Percentiles rank a stretch among this genome's conserved stretches.
phyloP scores from a whole-genome alignment of 1,140 invertebrate genomes.

The Propsilocerus akamusi region DNA sequence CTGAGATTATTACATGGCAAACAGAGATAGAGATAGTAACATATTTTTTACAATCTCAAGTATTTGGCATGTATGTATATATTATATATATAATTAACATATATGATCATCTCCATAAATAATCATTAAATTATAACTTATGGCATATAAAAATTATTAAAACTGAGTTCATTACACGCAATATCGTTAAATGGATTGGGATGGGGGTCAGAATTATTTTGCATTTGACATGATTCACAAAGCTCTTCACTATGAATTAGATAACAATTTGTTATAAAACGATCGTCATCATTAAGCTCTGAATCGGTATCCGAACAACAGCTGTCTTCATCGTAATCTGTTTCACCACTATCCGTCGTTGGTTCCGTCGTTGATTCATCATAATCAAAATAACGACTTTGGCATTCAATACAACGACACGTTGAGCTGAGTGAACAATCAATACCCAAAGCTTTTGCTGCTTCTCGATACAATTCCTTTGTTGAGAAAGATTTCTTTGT shows the following conservation, averaged over 20 bases:
- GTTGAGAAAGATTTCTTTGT: conserved; percentile 25
- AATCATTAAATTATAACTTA: no score
- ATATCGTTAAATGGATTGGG: no score
- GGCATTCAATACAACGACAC: conserved; percentile 49
- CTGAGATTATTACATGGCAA: no score
- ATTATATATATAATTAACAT: no score
- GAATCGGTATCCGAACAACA: background rate
- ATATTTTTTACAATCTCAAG: no score
- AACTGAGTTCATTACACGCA: no score
- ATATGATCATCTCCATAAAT: no score
- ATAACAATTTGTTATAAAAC: background rate
- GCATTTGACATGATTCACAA: background rate
- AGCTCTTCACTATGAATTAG: background rate
- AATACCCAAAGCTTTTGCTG: conserved; percentile 51
- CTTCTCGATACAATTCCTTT: conserved; percentile 47
- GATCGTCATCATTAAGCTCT: background rate
- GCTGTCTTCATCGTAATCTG: background rate
- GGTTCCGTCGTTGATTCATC: conserved; percentile 20
- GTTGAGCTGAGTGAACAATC: conserved; percentile 57
- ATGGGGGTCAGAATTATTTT: no score
- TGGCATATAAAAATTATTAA: no score
- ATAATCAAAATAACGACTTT: conserved; percentile 51
- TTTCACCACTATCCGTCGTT: background rate
- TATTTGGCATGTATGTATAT: no score
- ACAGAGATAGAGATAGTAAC: no score